A percentile compares a stretch with the other conserved stretches of the same genome.
These are phyloP conservation scores for Platysternon megacephalum DNA, from an alignment of 2,113 vertebrate genomes.

Conservation along the genomic window DNA sequence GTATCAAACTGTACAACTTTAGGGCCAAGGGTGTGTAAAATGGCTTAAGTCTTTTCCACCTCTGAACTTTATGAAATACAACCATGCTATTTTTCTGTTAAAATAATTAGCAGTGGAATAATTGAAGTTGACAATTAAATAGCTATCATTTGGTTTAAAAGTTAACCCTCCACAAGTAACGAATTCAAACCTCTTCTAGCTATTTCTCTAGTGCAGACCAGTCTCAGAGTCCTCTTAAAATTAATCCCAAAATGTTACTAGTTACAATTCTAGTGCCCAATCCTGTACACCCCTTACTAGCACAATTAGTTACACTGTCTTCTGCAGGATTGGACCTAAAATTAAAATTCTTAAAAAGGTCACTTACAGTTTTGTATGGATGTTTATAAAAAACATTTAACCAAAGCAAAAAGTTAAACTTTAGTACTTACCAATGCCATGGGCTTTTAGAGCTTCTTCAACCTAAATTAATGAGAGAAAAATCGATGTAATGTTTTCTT, in stretches of 20 bases:
- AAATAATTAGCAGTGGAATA: background rate
- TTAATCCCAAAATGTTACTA: background rate
- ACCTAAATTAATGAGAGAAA: constrained; percentile 23
- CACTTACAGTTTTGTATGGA: background rate
- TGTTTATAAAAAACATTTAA: background rate
- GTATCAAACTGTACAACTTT: background rate
- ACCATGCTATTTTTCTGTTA: background rate
- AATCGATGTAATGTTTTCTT: background rate
- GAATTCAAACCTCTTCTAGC: background rate
- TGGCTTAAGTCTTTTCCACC: background rate
- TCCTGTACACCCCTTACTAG: background rate
- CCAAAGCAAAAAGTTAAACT: background rate
- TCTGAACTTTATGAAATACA: background rate
- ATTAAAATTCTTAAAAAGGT: background rate
- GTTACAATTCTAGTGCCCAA: background rate
- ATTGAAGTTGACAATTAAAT: background rate
- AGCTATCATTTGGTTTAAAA: background rate
- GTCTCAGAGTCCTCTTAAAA: background rate
- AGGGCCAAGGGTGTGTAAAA: background rate
- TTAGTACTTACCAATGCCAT: constrained; percentile 53
- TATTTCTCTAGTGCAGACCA: background rate
- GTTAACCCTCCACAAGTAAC: background rate
- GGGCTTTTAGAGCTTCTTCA: constrained; percentile 64
- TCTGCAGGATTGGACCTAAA: background rate
- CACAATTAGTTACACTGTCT: background rate